These are phyloP conservation scores for Bellardia pandia DNA, from an alignment of 2,888 invertebrate species.

Conservation along the genomic window DNA sequence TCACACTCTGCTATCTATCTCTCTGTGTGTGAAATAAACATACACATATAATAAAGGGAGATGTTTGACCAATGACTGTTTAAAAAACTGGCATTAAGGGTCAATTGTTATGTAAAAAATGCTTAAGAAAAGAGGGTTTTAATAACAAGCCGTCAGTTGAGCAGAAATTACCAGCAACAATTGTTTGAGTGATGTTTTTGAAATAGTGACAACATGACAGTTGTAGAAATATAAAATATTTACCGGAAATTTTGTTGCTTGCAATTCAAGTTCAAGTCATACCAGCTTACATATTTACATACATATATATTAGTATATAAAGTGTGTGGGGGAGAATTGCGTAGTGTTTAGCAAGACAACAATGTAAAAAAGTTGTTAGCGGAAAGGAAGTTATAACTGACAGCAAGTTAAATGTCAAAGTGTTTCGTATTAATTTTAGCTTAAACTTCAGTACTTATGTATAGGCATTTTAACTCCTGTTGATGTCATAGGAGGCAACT, in stretches of 20 bases:
- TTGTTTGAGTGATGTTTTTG: slow-evolving; percentile 55
- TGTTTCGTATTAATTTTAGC: not conserved
- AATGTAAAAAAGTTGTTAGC: not conserved
- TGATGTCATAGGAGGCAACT: too few species aligned
- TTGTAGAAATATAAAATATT: slow-evolving; percentile 56
- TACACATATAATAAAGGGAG: not conserved
- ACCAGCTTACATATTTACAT: too few species aligned
- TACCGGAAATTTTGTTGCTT: slow-evolving; percentile 59
- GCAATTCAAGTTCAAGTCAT: slow-evolving; percentile 38
- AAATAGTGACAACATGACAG: slow-evolving; percentile 67
- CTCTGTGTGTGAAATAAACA: not conserved
- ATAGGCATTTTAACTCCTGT: too few species aligned
- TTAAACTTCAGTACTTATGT: too few species aligned
- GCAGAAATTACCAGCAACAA: slow-evolving; percentile 56
- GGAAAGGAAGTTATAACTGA: slow-evolving; percentile 47
- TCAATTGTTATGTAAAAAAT: slow-evolving; percentile 48
- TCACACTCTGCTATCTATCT: not conserved
- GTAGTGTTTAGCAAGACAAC: not conserved
- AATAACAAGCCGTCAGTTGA: slow-evolving; percentile 10
- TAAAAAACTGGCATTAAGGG: slow-evolving; percentile 63
- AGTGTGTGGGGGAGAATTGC: slow-evolving; percentile 8
- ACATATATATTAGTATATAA: not conserved
- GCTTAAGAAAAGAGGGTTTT: slow-evolving; percentile 18
- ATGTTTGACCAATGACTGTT: slow-evolving; percentile 15
- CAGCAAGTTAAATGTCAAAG: slow-evolving; percentile 30